These are phyloP conservation scores for Nibea coibor DNA, from an alignment of 2,113 vertebrate genomes.

Conservation along the genomic window DNA sequence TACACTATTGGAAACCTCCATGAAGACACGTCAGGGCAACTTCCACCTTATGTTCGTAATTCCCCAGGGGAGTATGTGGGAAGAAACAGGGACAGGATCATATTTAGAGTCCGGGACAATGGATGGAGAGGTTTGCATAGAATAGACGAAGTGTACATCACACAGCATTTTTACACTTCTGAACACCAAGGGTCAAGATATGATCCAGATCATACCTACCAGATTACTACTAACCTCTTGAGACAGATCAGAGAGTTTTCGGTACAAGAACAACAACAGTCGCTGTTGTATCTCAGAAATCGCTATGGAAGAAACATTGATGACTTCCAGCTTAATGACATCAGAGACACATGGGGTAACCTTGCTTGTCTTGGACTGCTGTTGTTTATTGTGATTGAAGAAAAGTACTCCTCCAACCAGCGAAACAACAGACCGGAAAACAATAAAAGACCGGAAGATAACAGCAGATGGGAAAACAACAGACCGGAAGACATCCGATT, in stretches of 20 bases:
- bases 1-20: constrained; percentile 69
- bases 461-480: background rate
- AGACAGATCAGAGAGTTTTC: constrained; percentile 66
- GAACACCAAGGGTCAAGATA: constrained; percentile 44
- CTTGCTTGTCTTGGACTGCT: constrained; percentile 70
- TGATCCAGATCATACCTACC: constrained; percentile 67
- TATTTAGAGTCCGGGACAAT: constrained; percentile 54
- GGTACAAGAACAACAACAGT: background rate
- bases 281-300: constrained; percentile 46
- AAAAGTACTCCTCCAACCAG: constrained; percentile 20
- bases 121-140: fast-evolving
- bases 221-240: constrained; percentile 55
- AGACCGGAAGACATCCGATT: constrained; percentile 3
- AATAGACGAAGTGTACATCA: constrained; percentile 68
- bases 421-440: constrained; percentile 9
- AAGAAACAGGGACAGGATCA: constrained; percentile 69
- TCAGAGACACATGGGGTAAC: constrained; percentile 52
- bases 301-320: constrained; percentile 32
- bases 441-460: no score
- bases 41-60: constrained; percentile 61
- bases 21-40: background rate
- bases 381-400: constrained; percentile 61
- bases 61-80: background rate
- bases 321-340: background rate
- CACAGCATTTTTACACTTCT: constrained; percentile 64